phyloP scores from a whole-genome alignment of 1,140 invertebrate genomes.

The Leucophenga varia region DNA sequence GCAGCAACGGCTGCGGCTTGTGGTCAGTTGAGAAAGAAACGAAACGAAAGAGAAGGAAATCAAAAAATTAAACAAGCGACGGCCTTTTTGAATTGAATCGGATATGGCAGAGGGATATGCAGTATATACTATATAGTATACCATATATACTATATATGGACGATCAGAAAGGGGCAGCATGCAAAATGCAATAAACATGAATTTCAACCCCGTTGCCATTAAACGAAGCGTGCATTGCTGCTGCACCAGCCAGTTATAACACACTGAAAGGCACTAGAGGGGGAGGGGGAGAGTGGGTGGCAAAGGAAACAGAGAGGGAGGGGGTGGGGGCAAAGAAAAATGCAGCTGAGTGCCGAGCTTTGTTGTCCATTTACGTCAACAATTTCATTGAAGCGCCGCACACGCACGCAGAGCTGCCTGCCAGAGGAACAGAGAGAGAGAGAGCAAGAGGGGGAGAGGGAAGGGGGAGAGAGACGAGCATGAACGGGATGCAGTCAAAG shows the following conservation, averaged over 20 bases:
- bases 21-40: conserved; percentile 15
- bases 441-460: no score
- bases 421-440: no score
- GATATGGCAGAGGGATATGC: conserved; percentile 4
- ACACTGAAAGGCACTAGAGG: not conserved
- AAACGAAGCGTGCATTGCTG: conserved; percentile 39
- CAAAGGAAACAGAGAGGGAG: conserved; percentile 4
- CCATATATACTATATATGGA: not conserved
- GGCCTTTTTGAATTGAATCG: conserved; percentile 24
- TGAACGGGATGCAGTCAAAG: no score
- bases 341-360: conserved; percentile 42
- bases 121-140: no score
- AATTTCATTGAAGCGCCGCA: conserved; percentile 37
- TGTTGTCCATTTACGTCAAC: conserved; percentile 52
- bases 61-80: conserved; percentile 28
- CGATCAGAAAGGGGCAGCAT: conserved; percentile 10
- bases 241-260: no score
- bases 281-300: not conserved
- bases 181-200: conserved; percentile 44
- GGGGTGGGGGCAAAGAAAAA: conserved; percentile 19
- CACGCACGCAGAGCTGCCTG: no score
- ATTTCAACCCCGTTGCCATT: conserved; percentile 30
- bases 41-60: conserved; percentile 10
- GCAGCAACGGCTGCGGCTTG: conserved; percentile 24
- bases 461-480: no score